phyloP scores from a whole-genome alignment of 2,888 invertebrate species.

The Bellardia bayeri region DNA sequence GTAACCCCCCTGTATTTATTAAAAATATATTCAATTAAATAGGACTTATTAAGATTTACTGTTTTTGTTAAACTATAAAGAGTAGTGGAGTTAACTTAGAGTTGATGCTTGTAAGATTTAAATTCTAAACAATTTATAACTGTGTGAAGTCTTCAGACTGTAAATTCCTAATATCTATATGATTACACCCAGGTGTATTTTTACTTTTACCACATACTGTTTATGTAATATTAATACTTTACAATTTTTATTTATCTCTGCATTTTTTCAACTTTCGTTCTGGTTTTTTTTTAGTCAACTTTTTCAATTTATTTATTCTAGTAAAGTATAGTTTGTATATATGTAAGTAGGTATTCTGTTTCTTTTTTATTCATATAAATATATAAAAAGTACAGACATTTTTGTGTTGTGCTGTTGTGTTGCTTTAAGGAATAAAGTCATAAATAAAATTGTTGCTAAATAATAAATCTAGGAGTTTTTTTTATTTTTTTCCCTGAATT shows the following conservation, averaged over 20 bases:
- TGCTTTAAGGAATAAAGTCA: constrained; percentile 72
- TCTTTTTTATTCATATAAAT: neutral
- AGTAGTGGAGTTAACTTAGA: no score
- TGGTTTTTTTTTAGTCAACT: constrained; percentile 32
- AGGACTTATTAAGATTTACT: no score
- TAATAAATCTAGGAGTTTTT: constrained; percentile 70
- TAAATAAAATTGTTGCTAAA: constrained; percentile 73
- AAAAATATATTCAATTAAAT: no score
- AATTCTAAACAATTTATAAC: neutral
- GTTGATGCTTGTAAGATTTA: neutral
- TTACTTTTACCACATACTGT: constrained; percentile 56
- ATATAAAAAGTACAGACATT: neutral
- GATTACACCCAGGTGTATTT: constrained; percentile 33
- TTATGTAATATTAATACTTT: constrained; percentile 65
- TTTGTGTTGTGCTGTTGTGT: constrained; percentile 47
- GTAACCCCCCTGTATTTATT: no score
- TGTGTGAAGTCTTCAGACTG: neutral
- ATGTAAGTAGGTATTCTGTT: neutral
- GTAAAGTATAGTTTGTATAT: constrained; percentile 30
- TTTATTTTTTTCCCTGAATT: constrained; percentile 10
- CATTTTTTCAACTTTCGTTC: neutral
- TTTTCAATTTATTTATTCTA: constrained; percentile 64
- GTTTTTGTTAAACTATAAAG: no score
- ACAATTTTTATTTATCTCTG: constrained; percentile 64
- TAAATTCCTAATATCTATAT: neutral